These are phyloP conservation scores for Mesochorus sp. DNA, from an alignment of 2,888 invertebrate species.

Conservation along the genomic window DNA sequence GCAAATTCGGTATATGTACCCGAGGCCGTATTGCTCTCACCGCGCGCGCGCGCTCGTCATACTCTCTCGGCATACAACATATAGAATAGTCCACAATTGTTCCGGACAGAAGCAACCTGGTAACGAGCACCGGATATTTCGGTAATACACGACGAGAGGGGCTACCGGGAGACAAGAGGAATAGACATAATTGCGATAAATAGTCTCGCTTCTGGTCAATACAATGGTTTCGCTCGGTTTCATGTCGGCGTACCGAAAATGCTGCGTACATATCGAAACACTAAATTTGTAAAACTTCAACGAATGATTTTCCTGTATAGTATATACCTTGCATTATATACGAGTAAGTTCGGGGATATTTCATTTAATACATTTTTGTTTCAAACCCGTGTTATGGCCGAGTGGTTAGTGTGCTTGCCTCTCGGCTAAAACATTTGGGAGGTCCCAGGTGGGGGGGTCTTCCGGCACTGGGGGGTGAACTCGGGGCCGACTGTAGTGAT, in stretches of 20 bases:
- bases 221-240: constrained; percentile 55
- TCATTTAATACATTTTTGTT: constrained; percentile 41
- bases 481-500: too few relatives aligned
- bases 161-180: constrained; percentile 35
- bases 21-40: not conserved
- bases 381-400: too few relatives aligned
- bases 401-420: too few relatives aligned
- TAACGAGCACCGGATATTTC: constrained; percentile 66
- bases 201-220: constrained; percentile 49
- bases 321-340: constrained; percentile 30
- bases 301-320: constrained; percentile 21
- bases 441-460: too few relatives aligned
- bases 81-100: constrained; percentile 68
- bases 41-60: constrained; percentile 25
- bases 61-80: constrained; percentile 18
- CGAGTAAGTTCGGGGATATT: constrained; percentile 41
- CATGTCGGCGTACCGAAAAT: constrained; percentile 40
- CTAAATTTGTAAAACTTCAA: constrained; percentile 52
- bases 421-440: too few relatives aligned
- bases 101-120: constrained; percentile 62
- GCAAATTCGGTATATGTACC: not conserved
- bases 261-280: constrained; percentile 16
- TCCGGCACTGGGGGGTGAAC: too few relatives aligned
- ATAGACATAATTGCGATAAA: constrained; percentile 52
- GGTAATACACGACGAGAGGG: constrained; percentile 64